Percentiles rank a stretch among this genome's conserved stretches.
phyloP scores from a whole-genome alignment of 2,888 invertebrate genomes.

The Caenorhabditis drosophilae region DNA sequence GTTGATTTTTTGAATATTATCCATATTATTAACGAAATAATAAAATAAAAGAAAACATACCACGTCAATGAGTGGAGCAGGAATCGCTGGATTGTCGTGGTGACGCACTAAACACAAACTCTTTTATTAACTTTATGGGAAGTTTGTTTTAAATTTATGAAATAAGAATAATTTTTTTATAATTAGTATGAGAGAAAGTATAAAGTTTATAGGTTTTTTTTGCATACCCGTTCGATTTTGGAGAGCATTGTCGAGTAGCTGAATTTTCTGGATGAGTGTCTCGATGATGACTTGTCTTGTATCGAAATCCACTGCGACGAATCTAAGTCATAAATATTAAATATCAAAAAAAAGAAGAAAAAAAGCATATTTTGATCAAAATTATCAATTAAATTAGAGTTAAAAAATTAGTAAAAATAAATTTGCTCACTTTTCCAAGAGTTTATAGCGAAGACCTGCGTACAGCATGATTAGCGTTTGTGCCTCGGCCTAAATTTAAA shows the following conservation, averaged over 20 bases:
- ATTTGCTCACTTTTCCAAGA: constrained; percentile 6
- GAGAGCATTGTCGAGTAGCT: constrained; percentile 2
- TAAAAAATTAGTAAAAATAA: constrained; percentile 2
- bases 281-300: constrained; percentile 4
- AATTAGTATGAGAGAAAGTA: constrained; percentile 4
- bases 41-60: constrained; percentile 8
- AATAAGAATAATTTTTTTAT: no score
- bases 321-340: constrained; percentile 5
- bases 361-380: constrained; percentile 1
- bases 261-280: constrained; percentile 3
- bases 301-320: constrained; percentile 3
- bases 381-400: constrained; percentile 5
- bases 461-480: not conserved
- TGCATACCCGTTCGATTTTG: constrained; percentile 5
- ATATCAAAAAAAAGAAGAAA: constrained; percentile 3
- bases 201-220: constrained; percentile 9
- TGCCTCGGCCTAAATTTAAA: constrained; percentile 5
- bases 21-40: constrained; percentile 6
- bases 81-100: constrained; percentile 6
- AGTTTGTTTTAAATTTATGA: constrained; percentile 6
- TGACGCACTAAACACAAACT: constrained; percentile 6
- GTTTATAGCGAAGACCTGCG: not conserved
- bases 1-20: constrained; percentile 5
- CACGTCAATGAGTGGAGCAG: not conserved
- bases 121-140: constrained; percentile 3